Evolutionary conservation across 2,113 vertebrate species (phyloP), one percentile per base, ranked within the genome.

Genomic region (Onychostoma macrolepis): DNA sequence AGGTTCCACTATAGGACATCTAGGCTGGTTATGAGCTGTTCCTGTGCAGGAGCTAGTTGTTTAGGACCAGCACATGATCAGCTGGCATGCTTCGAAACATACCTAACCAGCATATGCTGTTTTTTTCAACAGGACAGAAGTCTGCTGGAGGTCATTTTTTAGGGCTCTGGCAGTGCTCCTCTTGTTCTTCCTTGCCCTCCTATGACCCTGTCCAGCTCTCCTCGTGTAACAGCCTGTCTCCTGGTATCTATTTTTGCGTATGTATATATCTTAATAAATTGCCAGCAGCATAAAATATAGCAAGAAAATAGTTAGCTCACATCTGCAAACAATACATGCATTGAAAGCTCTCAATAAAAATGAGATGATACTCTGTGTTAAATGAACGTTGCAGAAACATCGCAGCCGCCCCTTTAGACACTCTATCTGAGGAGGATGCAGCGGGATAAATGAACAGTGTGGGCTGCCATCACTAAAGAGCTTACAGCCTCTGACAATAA

Each of bases 401-500:
- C 15, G 8, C 26, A 78, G 45, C 11, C 33, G 6, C 4, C 19
- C 48, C 30, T 79, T 56, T 61, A 61, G 21, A 58, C 3, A 2
- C n/a, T 45, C 26, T 82, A 21, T 67, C 38, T 13, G 26, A 83
- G 61, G 61, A 69, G 63, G 26, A 80, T 41, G 36, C 24, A 15
- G 63, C 1, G 8, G 65, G 85, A 53, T 36, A 72, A 79, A 79
- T 81, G 50, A 61, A 58, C n/a, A 48, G 69, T 83, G 50, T 75
- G 43, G 63, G 77, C 36, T 45, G 82, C 33, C 82, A 33, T 48
- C 28, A 45, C 58, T 69, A 53, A 84, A 45, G 48, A 83, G 77
- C 67, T 89, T 50, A 83, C 6, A 1, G 63, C 74, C 82, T 38
- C 48, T 72, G 63, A 89, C 74, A 87, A 58, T 87, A 87, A 89